Base-by-base conservation (phyloP, 2,888 invertebrate genomes). In the Aphrophora alni region DNA sequence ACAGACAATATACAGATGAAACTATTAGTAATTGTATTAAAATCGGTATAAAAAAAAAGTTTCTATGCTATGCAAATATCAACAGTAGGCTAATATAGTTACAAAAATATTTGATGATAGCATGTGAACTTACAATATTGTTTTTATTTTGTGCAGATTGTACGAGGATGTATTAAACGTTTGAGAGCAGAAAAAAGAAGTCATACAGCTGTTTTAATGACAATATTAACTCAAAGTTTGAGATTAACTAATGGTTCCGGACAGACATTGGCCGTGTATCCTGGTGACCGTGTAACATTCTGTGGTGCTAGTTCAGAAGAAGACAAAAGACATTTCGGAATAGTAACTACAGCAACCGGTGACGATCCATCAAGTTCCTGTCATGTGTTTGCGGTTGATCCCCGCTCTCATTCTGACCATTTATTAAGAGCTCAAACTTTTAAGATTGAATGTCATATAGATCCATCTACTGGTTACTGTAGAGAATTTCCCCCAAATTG, bases 381-480 rank as follows among this genome's bases (percentile, higher is more conserved):
- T 87, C 98, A 98, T 88, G 97, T 98, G 0, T 98, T 98, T 88
- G 96, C 96, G 82, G 95, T 97, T 10, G 97, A 98, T 87, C 93
- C 96, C 0, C 94, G 97, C 88, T 94, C 95, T 81, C 98, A 98
- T 87, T 91, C 91, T 33, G 91, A 93, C 70, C 98, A 98, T 88
- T 89, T 92, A 1, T 90, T 91, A n/a, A 93, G 94, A 86, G 97
- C 97, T 0, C 92, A 93, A 84, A 93, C 93, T 84, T 98, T 98
- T 88, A 94, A 95, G 84, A 93, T 98, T 80, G 91, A 91, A n/a
- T 98, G 97, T 87, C 95, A 95, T 0, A 90, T 92, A 85, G 95
- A 95, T 86, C 92, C 93, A 0, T 93, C 95, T 2, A 92, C 94
- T 0, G 95, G 94, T 84, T 89, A 92, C 84, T 98, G 98, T 87